Percentiles rank a stretch among this genome's conserved stretches.
These are phyloP conservation scores for Plectropomus leopardus DNA, from an alignment of 2,113 vertebrate genomes.

Conservation along the genomic window DNA sequence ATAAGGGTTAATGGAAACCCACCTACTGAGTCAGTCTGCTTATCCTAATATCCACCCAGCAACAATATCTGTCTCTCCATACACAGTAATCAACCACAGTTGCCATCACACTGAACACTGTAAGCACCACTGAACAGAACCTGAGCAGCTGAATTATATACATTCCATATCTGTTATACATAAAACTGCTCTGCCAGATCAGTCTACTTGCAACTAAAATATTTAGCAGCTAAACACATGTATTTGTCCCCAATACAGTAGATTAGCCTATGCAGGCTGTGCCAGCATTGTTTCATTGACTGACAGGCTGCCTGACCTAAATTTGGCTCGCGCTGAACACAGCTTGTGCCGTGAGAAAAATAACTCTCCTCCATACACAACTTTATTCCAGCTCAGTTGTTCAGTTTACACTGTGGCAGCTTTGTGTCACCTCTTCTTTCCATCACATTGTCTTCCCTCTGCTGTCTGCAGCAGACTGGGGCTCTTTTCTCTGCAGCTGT, in stretches of 20 bases:
- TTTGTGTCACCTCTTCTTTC: conserved; percentile 60
- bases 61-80: conserved; percentile 25
- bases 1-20: too few species aligned
- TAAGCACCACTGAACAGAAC: background rate
- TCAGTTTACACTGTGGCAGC: conserved; percentile 61
- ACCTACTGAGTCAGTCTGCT: background rate
- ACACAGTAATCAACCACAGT: conserved; percentile 3
- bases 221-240: conserved; percentile 12
- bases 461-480: conserved; percentile 29
- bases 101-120: background rate
- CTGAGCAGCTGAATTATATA: background rate
- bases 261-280: conserved; percentile 15
- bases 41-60: background rate
- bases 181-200: background rate
- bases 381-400: conserved; percentile 63
- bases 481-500: conserved; percentile 40
- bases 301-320: conserved; percentile 52
- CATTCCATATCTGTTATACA: too few species aligned
- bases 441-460: conserved; percentile 36
- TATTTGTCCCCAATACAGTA: conserved; percentile 20
- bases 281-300: conserved; percentile 14
- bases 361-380: conserved; percentile 49
- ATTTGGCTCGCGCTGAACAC: conserved; percentile 51
- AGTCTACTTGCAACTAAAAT: background rate
- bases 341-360: conserved; percentile 59